Percentiles rank a stretch among this genome's conserved stretches.
phyloP scores from a whole-genome alignment of 2,797 vertebrate genomes.

The Epinephelus coioides region DNA sequence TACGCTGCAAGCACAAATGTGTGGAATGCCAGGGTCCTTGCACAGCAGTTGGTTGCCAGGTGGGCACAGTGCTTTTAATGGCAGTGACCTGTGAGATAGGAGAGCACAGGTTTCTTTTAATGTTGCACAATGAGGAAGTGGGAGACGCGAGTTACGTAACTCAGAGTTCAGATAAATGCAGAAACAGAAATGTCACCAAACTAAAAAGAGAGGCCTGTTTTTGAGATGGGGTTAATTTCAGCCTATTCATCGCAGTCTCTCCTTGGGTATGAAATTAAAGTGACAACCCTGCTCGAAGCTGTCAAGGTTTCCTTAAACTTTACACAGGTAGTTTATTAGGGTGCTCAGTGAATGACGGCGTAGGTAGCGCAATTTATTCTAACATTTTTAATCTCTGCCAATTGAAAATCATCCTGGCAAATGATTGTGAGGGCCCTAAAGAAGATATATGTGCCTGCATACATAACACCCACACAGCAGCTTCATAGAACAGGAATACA shows the following conservation, averaged over 20 bases:
- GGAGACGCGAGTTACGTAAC: slow-evolving; percentile 12
- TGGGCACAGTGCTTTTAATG: slow-evolving; percentile 43
- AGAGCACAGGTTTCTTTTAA: slow-evolving; percentile 33
- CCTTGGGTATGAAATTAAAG: slow-evolving; percentile 32
- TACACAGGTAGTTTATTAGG: slow-evolving; percentile 21
- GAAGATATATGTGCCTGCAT: slow-evolving; percentile 14
- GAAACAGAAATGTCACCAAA: slow-evolving; percentile 30
- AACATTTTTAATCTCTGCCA: slow-evolving; percentile 33
- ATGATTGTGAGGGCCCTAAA: slow-evolving; percentile 23
- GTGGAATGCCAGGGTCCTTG: slow-evolving; percentile 17
- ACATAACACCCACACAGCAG: slow-evolving; percentile 16
- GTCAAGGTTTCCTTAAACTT: slow-evolving; percentile 44
- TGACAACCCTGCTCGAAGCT: background rate
- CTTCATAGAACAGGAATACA: background rate
- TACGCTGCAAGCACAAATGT: slow-evolving; percentile 9
- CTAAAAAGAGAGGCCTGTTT: slow-evolving; percentile 36
- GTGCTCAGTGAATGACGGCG: slow-evolving; percentile 18
- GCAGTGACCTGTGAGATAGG: slow-evolving; percentile 36
- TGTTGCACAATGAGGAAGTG: slow-evolving; percentile 42
- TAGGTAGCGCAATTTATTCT: slow-evolving; percentile 22
- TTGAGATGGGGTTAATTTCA: slow-evolving; percentile 30
- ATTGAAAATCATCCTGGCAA: slow-evolving; percentile 28
- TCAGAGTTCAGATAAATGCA: slow-evolving; percentile 19
- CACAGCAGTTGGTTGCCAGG: slow-evolving; percentile 35
- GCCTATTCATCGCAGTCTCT: slow-evolving; percentile 23